Base-by-base conservation (phyloP, 1,140 invertebrate genomes). In the Hylyphantes graminicola region DNA sequence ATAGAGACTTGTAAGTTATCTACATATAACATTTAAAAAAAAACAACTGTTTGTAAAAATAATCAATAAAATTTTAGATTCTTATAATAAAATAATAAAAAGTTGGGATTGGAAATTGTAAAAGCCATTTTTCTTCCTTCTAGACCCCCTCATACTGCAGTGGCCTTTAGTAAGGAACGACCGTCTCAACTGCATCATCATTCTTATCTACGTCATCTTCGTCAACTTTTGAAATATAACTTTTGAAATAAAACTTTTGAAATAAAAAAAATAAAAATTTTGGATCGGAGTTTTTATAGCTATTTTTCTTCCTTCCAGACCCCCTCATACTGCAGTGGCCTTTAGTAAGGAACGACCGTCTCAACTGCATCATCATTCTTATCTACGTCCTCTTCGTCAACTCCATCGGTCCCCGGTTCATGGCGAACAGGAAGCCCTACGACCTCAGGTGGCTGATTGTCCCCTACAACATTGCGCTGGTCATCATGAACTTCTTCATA, bases 401-500 rank as follows among this genome's bases (percentile, higher is more conserved):
- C 12, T 48, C 63, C n/a, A 53, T 88, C 53, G 90, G 90, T 48
- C 90, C 90, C 8, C 73, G 85, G 13, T 85, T 90, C 61, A 91
- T 91, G 91, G 87, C 87, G 12, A 83, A 90, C 63, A 86, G 90
- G 48, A 88, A 90, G 86, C 89, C 91, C 64, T 81, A 89, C 13
- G 88, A 91, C 65, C 65, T 91, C 64, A 86, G 88, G 63, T 87
- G 87, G 50, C 21, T 90, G 10, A 86, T 91, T 68, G 53, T 90
- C 17, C 87, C 88, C 5, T 91, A 90, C 85, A 91, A 91, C 83
- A 77, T 90, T 57, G 86, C 86, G 10, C 89, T 91, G 87, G 89
- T 90, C 35, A 63, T 87, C 8, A 78, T 90, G 48, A 90, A 89
- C 55, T 88, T 87, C 8, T 91, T 89, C 70, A 89, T 89, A 51